Conservation (phyloP, 2,888 invertebrate genomes). For the Napeogenes sylphis region DNA sequence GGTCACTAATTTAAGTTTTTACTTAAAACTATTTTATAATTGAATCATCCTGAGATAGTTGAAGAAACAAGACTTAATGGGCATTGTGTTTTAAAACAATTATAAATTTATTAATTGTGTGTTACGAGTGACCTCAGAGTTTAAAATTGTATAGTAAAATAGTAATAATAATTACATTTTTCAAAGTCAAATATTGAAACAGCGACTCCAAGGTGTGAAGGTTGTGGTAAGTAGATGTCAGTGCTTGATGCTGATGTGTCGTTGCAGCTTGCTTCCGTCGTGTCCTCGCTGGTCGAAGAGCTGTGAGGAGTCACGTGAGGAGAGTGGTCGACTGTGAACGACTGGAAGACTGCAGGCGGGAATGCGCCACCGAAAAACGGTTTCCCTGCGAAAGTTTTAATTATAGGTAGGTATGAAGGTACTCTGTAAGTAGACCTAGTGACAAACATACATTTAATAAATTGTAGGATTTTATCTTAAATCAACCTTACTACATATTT, state of each 20-base stretch:
- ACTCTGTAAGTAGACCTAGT: background rate
- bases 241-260: background rate
- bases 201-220: too few relatives aligned
- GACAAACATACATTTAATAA: background rate
- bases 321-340: constrained; percentile 83
- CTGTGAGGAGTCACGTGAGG: constrained; percentile 82
- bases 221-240: too few relatives aligned
- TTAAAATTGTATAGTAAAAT: too few relatives aligned
- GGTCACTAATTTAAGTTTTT: constrained; percentile 36
- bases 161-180: too few relatives aligned
- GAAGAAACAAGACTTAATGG: too few relatives aligned
- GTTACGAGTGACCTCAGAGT: too few relatives aligned
- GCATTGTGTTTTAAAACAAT: too few relatives aligned
- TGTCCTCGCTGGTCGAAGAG: constrained; percentile 84
- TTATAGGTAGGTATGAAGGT: constrained; percentile 78
- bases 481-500: background rate
- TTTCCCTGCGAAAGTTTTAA: constrained; percentile 91
- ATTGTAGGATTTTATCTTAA: too few relatives aligned
- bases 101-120: too few relatives aligned
- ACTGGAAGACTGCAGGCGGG: constrained; percentile 85
- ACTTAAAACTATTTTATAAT: too few relatives aligned
- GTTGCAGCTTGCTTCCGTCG: constrained; percentile 86
- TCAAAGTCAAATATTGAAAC: too few relatives aligned
- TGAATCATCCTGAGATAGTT: too few relatives aligned
- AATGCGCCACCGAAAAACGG: constrained; percentile 84